A percentile compares a stretch with the other conserved stretches of the same genome.
Conservation (phyloP, 2,888 invertebrate species). For the Mylabris sibirica region DNA sequence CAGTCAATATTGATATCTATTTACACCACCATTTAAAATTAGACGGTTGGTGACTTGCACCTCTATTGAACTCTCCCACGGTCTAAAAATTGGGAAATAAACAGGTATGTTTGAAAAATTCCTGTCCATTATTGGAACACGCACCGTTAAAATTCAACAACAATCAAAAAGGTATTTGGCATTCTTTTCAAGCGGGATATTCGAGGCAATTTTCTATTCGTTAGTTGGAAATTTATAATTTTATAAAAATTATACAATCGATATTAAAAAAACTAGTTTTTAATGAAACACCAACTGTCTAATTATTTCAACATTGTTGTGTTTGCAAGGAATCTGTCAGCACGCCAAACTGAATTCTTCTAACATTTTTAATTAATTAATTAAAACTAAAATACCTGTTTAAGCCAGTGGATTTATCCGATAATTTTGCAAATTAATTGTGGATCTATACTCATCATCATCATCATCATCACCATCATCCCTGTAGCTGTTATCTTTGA, state of each 20-base stretch:
- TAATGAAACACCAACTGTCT: not conserved
- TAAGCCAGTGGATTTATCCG: not conserved
- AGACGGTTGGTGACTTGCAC: not conserved
- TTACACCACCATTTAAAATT: not conserved
- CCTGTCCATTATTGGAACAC: not conserved
- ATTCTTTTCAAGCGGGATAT: not conserved
- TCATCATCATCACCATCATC: not conserved
- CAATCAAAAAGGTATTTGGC: not conserved
- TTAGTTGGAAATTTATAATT: too few species aligned
- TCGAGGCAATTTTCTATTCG: not conserved
- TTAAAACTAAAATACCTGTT: not conserved
- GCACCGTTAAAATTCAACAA: slow-evolving; percentile 4
- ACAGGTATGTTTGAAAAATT: not conserved
- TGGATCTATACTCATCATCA: not conserved
- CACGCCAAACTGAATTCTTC: not conserved
- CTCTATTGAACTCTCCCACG: slow-evolving; percentile 4
- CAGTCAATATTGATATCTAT: not conserved
- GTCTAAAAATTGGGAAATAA: not conserved
- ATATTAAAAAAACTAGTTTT: not conserved
- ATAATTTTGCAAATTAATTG: not conserved
- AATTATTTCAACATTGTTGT: not conserved
- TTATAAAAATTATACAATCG: too few species aligned
- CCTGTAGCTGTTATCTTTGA: not conserved
- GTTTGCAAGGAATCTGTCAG: not conserved
- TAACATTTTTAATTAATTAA: not conserved